These are phyloP conservation scores for Odiellus spinosus DNA, from an alignment of 2,888 invertebrate genomes.

Conservation along the genomic window DNA sequence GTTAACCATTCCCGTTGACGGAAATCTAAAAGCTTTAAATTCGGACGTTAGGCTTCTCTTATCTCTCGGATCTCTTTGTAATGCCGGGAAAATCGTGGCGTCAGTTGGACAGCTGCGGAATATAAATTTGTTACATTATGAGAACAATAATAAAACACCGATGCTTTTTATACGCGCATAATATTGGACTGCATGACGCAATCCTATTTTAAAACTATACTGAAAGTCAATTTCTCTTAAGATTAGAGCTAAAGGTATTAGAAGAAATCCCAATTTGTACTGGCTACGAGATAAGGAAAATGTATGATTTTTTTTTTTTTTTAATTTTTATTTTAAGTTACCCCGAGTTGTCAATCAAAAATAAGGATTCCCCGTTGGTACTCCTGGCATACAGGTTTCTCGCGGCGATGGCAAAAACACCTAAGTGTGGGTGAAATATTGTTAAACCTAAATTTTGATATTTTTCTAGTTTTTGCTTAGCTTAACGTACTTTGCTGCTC, in stretches of 20 bases:
- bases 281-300: background rate
- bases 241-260: no score
- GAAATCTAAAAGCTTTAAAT: slow-evolving; percentile 36
- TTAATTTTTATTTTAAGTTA: slow-evolving; percentile 16
- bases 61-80: slow-evolving; percentile 28
- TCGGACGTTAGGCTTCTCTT: slow-evolving; percentile 30
- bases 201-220: no score
- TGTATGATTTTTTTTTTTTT: background rate
- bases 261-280: no score
- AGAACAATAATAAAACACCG: background rate
- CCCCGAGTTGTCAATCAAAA: slow-evolving; percentile 33
- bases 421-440: slow-evolving; percentile 4
- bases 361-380: slow-evolving; percentile 33
- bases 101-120: slow-evolving; percentile 31
- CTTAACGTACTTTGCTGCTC: slow-evolving; percentile 28
- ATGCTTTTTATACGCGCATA: background rate
- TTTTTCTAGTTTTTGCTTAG: no score
- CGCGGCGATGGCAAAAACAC: slow-evolving; percentile 33
- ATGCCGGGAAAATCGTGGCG: slow-evolving; percentile 32
- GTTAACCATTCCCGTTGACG: slow-evolving; percentile 34
- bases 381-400: slow-evolving; percentile 34
- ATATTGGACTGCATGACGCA: background rate
- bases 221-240: no score
- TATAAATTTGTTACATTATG: background rate
- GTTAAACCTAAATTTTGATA: background rate